phyloP scores from a whole-genome alignment of 2,113 vertebrate species.

The Nibea coibor region DNA sequence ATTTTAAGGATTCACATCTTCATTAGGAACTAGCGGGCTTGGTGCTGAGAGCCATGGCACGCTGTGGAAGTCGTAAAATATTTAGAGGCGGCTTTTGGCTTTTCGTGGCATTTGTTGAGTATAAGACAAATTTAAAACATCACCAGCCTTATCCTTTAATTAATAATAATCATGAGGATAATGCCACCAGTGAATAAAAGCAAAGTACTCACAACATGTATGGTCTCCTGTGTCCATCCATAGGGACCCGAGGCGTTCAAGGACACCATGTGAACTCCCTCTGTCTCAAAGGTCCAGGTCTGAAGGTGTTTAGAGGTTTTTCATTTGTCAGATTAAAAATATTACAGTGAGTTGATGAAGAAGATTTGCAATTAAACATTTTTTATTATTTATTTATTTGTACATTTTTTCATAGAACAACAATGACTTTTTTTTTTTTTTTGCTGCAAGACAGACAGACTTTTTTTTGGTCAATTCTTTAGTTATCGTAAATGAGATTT shows the following conservation, averaged over 20 bases:
- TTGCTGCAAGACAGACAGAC: too few relatives aligned
- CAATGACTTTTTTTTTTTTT: not conserved
- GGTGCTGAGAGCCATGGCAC: not conserved
- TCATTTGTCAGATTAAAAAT: not conserved
- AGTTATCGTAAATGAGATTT: not conserved
- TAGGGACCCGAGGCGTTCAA: conserved; percentile 24
- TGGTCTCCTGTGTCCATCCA: conserved; percentile 44
- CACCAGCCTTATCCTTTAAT: not conserved
- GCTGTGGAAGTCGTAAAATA: not conserved
- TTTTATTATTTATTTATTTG: not conserved
- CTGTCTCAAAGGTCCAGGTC: conserved; percentile 43
- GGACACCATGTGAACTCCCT: conserved; percentile 36
- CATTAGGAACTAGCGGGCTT: not conserved
- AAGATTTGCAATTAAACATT: not conserved
- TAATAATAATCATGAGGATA: not conserved
- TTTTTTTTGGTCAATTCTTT: not conserved
- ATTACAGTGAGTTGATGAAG: not conserved
- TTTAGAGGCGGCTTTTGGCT: not conserved
- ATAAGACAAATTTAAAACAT: not conserved
- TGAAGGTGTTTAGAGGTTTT: not conserved
- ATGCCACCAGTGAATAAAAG: not conserved
- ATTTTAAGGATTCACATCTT: not conserved
- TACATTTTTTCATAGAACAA: not conserved
- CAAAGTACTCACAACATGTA: conserved; percentile 31
- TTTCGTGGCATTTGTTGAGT: not conserved